Evolutionary conservation across 2,113 vertebrate genomes (phyloP).

Genomic region (Mola mola): DNA sequence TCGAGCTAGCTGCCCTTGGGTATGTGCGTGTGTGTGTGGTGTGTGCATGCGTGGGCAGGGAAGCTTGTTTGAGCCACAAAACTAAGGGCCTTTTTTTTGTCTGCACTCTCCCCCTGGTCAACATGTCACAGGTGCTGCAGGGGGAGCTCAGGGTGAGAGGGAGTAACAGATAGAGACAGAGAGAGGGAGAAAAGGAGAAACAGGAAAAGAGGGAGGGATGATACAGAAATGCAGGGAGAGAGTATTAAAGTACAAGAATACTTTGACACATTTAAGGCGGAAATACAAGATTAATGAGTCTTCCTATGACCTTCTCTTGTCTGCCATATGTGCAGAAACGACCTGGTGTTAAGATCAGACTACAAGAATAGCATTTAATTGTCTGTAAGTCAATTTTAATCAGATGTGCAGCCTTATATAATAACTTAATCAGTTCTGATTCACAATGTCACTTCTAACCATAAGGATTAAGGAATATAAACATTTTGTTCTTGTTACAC

Average conservation of each 20-base stretch:
- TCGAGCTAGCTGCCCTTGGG: constrained; percentile 72
- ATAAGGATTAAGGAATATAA: no score
- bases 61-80: constrained; percentile 69
- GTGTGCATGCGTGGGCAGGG: constrained; percentile 58
- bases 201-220: not conserved
- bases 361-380: no score
- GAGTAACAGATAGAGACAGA: constrained; percentile 7
- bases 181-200: not conserved
- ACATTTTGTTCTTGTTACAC: no score
- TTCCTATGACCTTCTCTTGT: constrained; percentile 24
- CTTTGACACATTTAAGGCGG: constrained; percentile 13
- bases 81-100: constrained; percentile 57
- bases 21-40: constrained; percentile 45
- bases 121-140: constrained; percentile 59
- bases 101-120: constrained; percentile 51
- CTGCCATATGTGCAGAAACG: constrained; percentile 13
- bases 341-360: not conserved
- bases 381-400: no score
- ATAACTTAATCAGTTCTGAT: no score
- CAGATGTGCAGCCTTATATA: no score
- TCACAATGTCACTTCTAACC: no score
- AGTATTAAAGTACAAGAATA: constrained; percentile 32
- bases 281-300: constrained; percentile 50
- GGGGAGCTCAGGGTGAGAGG: constrained; percentile 62
- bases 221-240: no score